Base-by-base conservation (phyloP, 2,888 invertebrate genomes). In the Ophion costatus region DNA sequence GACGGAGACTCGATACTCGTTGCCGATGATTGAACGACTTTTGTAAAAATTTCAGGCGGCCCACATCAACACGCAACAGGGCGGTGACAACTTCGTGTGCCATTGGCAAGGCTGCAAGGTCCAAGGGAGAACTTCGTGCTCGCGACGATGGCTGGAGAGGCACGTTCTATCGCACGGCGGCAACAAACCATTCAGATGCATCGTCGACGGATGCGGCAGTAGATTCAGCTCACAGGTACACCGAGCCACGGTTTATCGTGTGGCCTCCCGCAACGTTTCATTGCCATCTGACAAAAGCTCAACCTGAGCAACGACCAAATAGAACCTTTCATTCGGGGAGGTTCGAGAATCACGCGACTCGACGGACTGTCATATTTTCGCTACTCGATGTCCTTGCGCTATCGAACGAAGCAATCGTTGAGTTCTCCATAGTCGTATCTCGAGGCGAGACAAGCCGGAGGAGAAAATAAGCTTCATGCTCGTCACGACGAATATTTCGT, bases 31-130 rank as follows among this genome's bases (percentile, higher is more conserved):
- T 59, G 22, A 59, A 59, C 59, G 59, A 59, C 9, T 59, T 86
- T 83, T 57, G 51, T 3, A 22, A 77, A 71, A 51, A 14, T 75
- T 42, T 9, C 94, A 97, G 97, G 95, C 95, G 87, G 96, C 96
- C 90, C 98, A 98, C 94, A 98, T 98, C 89, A 97, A 97, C 94
- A 95, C 97, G 75, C 98, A 98, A 95, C 96, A 96, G 22, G 96
- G 96, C 20, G 96, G 95, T 87, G 97, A 97, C 93, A 97, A 97
- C 91, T 98, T 97, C 94, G 96, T 97, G 73, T 99, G 99, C 93
- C 95, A 98, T 79, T 99, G 99, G 99, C 95, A 96, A 90, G 98
- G 97, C 74, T 99, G 99, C 95, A 99, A 99, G 94, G 99, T 99
- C 63, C 98, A 97, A 92, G 97, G 98, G 88, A 97, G 97, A 93